A percentile compares a stretch with the other conserved stretches of the same genome.
These are phyloP conservation scores for Nannoperca australis DNA, from an alignment of 2,797 vertebrate genomes.

Conservation along the genomic window DNA sequence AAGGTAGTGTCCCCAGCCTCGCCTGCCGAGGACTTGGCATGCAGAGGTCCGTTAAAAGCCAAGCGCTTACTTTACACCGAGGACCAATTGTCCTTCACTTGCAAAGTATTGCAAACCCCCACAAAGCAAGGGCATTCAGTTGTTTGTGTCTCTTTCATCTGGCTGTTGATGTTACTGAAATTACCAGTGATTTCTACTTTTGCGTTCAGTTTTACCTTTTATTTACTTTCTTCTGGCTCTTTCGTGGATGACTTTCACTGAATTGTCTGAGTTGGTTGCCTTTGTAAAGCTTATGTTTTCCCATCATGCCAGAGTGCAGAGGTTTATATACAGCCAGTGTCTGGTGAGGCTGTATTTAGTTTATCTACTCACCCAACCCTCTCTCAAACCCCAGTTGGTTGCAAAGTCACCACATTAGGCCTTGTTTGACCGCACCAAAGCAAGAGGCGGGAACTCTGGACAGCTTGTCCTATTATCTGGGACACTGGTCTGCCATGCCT, in stretches of 20 bases:
- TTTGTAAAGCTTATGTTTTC: slow-evolving; percentile 50
- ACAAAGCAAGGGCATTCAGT: slow-evolving; percentile 80
- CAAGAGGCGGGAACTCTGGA: slow-evolving; percentile 68
- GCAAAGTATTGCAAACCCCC: slow-evolving; percentile 77
- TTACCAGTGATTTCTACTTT: slow-evolving; percentile 56
- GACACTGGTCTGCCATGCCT: slow-evolving; percentile 72
- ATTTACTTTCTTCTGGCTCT: slow-evolving; percentile 23
- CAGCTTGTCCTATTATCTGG: slow-evolving; percentile 80
- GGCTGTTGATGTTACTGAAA: slow-evolving; percentile 41
- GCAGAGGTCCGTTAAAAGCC: slow-evolving; percentile 84
- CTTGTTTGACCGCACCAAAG: slow-evolving; percentile 74
- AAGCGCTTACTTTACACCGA: slow-evolving; percentile 85
- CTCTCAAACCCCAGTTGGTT: slow-evolving; percentile 68
- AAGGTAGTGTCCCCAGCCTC: slow-evolving; percentile 83
- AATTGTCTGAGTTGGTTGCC: slow-evolving; percentile 35
- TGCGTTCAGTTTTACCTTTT: slow-evolving; percentile 43
- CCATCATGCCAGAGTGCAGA: slow-evolving; percentile 38
- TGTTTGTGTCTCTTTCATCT: slow-evolving; percentile 64
- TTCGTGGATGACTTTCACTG: slow-evolving; percentile 54
- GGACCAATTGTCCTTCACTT: slow-evolving; percentile 87
- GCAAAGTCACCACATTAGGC: slow-evolving; percentile 73
- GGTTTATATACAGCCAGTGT: slow-evolving; percentile 43
- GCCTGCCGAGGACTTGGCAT: slow-evolving; percentile 85
- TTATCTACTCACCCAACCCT: slow-evolving; percentile 75
- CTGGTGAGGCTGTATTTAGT: slow-evolving; percentile 63